A percentile compares a stretch with the other conserved stretches of the same genome.
These are phyloP conservation scores for Caenorhabditis brenneri DNA, from an alignment of 1,140 invertebrate genomes.

Conservation along the genomic window DNA sequence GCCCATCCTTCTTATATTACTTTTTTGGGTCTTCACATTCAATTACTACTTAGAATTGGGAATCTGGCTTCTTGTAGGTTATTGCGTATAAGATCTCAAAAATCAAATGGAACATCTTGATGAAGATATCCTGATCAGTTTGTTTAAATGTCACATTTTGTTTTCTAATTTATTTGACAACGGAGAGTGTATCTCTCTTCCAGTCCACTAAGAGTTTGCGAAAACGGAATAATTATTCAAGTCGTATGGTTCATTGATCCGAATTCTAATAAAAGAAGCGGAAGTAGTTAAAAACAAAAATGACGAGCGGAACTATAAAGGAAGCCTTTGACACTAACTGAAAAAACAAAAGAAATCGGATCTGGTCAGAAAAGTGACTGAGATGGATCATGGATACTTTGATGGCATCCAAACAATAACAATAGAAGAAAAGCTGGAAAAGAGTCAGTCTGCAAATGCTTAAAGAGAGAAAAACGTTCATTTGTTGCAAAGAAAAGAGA, in stretches of 20 bases:
- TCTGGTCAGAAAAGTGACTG: not conserved
- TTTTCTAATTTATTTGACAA: too few relatives aligned
- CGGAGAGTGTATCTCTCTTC: too few relatives aligned
- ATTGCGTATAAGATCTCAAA: not conserved
- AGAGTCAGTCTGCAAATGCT: not conserved
- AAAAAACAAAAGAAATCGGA: not conserved
- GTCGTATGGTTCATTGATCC: too few relatives aligned
- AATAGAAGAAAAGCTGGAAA: not conserved
- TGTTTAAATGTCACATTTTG: not conserved
- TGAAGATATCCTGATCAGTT: too few relatives aligned
- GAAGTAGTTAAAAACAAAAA: not conserved
- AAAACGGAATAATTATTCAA: too few relatives aligned
- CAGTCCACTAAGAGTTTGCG: too few relatives aligned
- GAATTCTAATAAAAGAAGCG: too few relatives aligned
- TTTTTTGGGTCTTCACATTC: not conserved
- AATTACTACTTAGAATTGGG: not conserved
- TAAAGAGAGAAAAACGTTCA: not conserved
- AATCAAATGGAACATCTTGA: not conserved
- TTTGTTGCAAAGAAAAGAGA: not conserved
- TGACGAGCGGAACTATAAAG: not conserved
- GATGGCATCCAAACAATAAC: not conserved
- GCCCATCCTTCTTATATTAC: too few relatives aligned
- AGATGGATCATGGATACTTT: not conserved
- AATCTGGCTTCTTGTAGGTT: not conserved
- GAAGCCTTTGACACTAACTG: not conserved